Evolutionary conservation across 2,888 invertebrate species (phyloP).

Genomic region (Apantesis nais): DNA sequence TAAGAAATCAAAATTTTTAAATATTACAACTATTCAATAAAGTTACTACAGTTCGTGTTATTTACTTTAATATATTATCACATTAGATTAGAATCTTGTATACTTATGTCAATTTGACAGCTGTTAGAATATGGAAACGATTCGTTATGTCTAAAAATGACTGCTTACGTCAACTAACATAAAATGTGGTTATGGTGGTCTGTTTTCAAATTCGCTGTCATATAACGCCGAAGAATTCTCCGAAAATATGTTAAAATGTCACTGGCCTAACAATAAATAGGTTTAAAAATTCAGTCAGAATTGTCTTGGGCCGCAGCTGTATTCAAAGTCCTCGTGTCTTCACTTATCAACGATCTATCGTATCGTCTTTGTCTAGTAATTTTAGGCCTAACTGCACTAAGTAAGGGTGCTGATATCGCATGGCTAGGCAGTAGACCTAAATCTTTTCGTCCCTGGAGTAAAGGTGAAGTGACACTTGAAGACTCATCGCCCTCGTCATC

Average conservation of each 20-base stretch:
- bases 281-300: slow-evolving; percentile 67
- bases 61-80: slow-evolving; percentile 79
- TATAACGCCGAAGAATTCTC: slow-evolving; percentile 2
- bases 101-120: slow-evolving; percentile 56
- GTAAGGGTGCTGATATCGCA: slow-evolving; percentile 77
- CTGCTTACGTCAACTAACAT: slow-evolving; percentile 13
- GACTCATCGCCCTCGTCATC: slow-evolving; percentile 87
- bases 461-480: slow-evolving; percentile 88
- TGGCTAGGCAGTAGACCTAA: slow-evolving; percentile 67
- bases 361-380: slow-evolving; percentile 79
- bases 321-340: slow-evolving; percentile 77
- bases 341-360: slow-evolving; percentile 75
- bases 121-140: slow-evolving; percentile 32
- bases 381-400: slow-evolving; percentile 79
- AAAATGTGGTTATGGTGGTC: slow-evolving; percentile 2
- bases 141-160: slow-evolving; percentile 22
- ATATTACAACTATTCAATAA: slow-evolving; percentile 53
- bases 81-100: slow-evolving; percentile 83
- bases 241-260: slow-evolving; percentile 16
- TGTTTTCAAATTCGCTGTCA: slow-evolving; percentile 1
- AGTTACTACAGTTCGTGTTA: slow-evolving; percentile 63
- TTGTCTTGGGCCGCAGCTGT: slow-evolving; percentile 74
- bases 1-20: slow-evolving; percentile 57
- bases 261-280: slow-evolving; percentile 17
- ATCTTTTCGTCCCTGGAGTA: slow-evolving; percentile 81